These are phyloP conservation scores for Apis florea DNA, from an alignment of 1,140 invertebrate species.

Conservation along the genomic window DNA sequence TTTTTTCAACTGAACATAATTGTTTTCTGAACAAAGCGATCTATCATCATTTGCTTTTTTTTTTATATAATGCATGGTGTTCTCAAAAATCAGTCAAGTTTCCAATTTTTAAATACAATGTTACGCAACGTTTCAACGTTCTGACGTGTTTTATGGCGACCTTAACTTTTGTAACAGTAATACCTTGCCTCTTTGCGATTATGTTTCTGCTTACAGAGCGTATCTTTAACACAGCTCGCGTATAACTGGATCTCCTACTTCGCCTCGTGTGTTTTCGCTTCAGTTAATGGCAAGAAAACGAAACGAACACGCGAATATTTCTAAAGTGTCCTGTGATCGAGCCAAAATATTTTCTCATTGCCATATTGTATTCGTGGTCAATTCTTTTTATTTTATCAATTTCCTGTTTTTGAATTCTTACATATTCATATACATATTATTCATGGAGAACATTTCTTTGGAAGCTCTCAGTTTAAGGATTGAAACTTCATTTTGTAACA, in stretches of 20 bases:
- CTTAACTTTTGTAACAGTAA: slow-evolving; percentile 53
- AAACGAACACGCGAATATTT: not conserved
- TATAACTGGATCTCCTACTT: slow-evolving; percentile 58
- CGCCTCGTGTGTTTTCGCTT: slow-evolving; percentile 47
- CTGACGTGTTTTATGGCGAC: slow-evolving; percentile 30
- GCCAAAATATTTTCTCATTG: slow-evolving; percentile 13
- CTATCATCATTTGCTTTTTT: too few species aligned
- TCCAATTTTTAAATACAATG: slow-evolving; percentile 3
- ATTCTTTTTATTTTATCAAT: not conserved
- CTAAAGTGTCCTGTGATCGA: not conserved
- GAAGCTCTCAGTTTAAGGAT: not conserved
- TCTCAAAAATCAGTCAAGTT: slow-evolving; percentile 1
- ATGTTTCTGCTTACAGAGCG: slow-evolving; percentile 65
- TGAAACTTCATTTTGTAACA: not conserved
- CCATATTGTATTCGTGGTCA: not conserved
- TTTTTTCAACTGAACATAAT: not conserved
- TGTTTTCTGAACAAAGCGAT: too few species aligned
- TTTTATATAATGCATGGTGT: not conserved
- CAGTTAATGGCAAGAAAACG: slow-evolving; percentile 33
- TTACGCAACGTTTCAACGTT: slow-evolving; percentile 18
- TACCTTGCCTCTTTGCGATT: slow-evolving; percentile 56
- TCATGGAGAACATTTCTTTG: not conserved
- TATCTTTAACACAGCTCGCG: slow-evolving; percentile 54
- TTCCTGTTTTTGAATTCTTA: not conserved
- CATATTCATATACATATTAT: too few species aligned